Conservation (phyloP, 2,888 invertebrate species). For the Dusona sp. region DNA sequence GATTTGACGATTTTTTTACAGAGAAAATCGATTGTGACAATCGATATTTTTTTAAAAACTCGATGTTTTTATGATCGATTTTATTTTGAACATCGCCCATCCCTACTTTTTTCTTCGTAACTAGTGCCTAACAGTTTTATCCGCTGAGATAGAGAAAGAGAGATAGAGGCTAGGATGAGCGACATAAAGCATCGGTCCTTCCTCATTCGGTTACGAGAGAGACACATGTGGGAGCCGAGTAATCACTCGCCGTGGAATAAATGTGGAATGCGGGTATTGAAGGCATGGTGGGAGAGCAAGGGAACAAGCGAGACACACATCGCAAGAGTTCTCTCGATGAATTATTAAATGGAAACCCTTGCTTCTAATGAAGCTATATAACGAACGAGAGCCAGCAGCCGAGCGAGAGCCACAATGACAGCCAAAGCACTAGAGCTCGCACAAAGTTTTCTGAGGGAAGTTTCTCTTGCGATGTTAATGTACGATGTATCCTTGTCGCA, state of each 20-base stretch:
- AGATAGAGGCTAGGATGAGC: slow-evolving; percentile 21
- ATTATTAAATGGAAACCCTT: slow-evolving; percentile 80
- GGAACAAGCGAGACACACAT: slow-evolving; percentile 22
- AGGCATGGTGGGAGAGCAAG: not conserved
- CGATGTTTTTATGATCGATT: not conserved
- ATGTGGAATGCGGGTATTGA: slow-evolving; percentile 44
- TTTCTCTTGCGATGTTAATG: slow-evolving; percentile 23
- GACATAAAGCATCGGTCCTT: slow-evolving; percentile 30
- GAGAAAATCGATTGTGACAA: no score
- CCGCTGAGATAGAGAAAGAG: no score
- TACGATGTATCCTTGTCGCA: not conserved
- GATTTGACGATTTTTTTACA: no score
- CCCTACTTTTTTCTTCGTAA: no score
- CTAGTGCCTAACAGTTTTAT: no score
- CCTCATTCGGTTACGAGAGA: slow-evolving; percentile 39
- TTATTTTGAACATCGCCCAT: not conserved
- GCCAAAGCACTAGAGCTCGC: slow-evolving; percentile 12
- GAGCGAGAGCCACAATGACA: slow-evolving; percentile 14
- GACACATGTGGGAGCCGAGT: slow-evolving; percentile 65
- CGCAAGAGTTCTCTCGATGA: slow-evolving; percentile 74
- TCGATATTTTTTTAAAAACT: no score
- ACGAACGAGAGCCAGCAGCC: slow-evolving; percentile 69
- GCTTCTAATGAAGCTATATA: slow-evolving; percentile 80
- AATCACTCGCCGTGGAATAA: slow-evolving; percentile 73
- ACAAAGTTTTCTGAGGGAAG: slow-evolving; percentile 33